These are phyloP conservation scores for Calliopsis andreniformis DNA, from an alignment of 1,140 invertebrate genomes.

Conservation along the genomic window DNA sequence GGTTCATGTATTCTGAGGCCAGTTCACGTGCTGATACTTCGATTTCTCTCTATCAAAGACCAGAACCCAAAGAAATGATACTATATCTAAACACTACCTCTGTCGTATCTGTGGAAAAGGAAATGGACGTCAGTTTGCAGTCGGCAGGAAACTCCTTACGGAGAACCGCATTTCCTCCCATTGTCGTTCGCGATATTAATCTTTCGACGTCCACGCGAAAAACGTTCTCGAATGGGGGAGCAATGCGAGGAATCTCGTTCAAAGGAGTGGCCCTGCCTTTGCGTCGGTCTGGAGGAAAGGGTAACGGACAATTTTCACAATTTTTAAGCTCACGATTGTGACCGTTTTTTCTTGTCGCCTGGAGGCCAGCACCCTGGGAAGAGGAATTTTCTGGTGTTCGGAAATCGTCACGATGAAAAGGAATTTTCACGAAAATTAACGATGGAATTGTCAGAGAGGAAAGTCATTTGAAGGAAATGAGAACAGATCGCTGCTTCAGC, in stretches of 20 bases:
- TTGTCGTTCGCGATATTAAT: slow-evolving; percentile 41
- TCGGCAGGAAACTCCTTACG: slow-evolving; percentile 20
- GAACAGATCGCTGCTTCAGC: slow-evolving; percentile 6
- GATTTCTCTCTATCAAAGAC: too few species aligned
- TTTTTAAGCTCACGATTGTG: not conserved
- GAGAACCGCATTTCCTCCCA: slow-evolving; percentile 30
- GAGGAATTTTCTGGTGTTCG: not conserved
- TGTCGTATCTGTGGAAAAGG: too few species aligned
- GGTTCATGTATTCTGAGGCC: too few species aligned
- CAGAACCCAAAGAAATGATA: too few species aligned
- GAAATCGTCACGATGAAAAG: not conserved
- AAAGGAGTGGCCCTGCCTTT: not conserved
- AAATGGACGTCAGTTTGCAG: not conserved
- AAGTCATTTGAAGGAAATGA: not conserved
- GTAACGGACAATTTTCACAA: not conserved
- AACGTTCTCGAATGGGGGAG: not conserved
- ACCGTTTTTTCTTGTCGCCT: not conserved
- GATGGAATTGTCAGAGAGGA: slow-evolving; percentile 9
- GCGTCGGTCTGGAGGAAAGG: not conserved
- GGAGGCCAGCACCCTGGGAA: not conserved
- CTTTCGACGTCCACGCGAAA: not conserved
- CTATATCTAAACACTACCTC: too few species aligned
- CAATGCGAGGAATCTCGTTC: not conserved
- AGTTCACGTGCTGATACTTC: too few species aligned
- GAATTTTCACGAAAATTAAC: slow-evolving; percentile 5